These are phyloP conservation scores for Hoplodrina ambigua DNA, from an alignment of 2,888 invertebrate species.

Conservation along the genomic window DNA sequence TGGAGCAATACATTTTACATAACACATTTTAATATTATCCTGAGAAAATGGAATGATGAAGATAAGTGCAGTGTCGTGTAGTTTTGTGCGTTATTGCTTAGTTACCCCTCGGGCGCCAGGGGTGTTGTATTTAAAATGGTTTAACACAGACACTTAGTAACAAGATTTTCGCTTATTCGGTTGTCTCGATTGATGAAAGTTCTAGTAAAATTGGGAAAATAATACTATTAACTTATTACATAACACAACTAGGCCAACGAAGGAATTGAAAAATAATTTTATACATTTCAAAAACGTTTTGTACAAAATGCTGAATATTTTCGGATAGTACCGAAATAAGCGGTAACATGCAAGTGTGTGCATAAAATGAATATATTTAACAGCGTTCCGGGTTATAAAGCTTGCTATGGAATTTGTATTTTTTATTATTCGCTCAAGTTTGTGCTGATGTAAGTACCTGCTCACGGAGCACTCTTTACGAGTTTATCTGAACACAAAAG, in stretches of 20 bases:
- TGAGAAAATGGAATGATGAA: slow-evolving; percentile 35
- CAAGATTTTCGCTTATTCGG: background rate
- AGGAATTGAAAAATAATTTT: slow-evolving; percentile 4
- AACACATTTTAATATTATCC: slow-evolving; percentile 41
- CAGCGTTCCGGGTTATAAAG: slow-evolving; percentile 42
- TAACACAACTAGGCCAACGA: slow-evolving; percentile 6
- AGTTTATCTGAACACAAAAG: slow-evolving; percentile 20
- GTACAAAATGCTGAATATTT: slow-evolving; percentile 36
- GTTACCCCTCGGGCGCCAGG: slow-evolving; percentile 23
- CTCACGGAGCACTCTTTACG: background rate
- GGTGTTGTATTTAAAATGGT: slow-evolving; percentile 4
- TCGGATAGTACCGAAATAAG: slow-evolving; percentile 32
- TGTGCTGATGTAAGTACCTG: background rate
- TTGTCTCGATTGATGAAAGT: background rate
- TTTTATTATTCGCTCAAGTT: slow-evolving; percentile 20
- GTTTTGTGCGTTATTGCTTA: slow-evolving; percentile 27
- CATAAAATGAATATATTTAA: slow-evolving; percentile 53
- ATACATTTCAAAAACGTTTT: slow-evolving; percentile 28
- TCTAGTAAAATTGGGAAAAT: background rate
- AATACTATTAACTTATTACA: background rate
- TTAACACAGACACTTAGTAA: slow-evolving; percentile 8
- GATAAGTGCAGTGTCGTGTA: slow-evolving; percentile 54
- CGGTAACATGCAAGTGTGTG: slow-evolving; percentile 38
- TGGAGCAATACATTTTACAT: slow-evolving; percentile 25
- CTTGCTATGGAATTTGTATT: slow-evolving; percentile 17